Evolutionary conservation across 2,113 vertebrate species (phyloP).

Genomic region (Apteryx owenii): DNA sequence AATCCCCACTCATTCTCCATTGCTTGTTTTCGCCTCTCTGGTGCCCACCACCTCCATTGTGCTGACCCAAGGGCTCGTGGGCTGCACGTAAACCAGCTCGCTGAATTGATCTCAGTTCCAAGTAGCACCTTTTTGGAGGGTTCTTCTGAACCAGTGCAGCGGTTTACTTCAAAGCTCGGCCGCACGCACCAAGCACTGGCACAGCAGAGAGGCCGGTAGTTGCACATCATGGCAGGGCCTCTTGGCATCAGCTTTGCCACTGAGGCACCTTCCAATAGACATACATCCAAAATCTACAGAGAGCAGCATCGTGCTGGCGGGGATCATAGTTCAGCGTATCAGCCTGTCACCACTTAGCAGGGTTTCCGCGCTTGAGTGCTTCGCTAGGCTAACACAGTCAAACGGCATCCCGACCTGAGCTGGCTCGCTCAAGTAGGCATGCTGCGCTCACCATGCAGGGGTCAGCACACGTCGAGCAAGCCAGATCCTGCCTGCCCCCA

Average conservation of each 20-base stretch:
- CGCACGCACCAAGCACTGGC: not conserved
- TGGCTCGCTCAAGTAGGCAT: not conserved
- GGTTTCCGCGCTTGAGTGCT: not conserved
- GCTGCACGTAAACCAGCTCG: not conserved
- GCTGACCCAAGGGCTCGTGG: not conserved
- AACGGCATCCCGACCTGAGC: not conserved
- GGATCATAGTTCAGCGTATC: not conserved
- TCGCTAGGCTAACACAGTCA: not conserved
- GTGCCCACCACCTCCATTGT: not conserved
- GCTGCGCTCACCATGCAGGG: rapidly evolving
- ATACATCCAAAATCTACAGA: not conserved
- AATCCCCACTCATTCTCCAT: not conserved
- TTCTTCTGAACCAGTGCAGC: not conserved
- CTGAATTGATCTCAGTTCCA: not conserved
- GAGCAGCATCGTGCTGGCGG: not conserved
- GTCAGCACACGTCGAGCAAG: not conserved
- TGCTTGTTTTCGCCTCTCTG: not conserved
- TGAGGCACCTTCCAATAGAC: not conserved
- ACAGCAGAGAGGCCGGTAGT: not conserved
- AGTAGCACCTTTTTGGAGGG: not conserved
- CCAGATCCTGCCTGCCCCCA: not conserved
- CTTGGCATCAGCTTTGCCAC: not conserved
- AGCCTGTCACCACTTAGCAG: not conserved
- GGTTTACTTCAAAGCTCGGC: not conserved
- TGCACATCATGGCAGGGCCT: not conserved